A percentile compares a stretch with the other conserved stretches of the same genome.
Evolutionary conservation across 2,888 invertebrate genomes (phyloP).

Genomic region (Hyposoter dolosus): DNA sequence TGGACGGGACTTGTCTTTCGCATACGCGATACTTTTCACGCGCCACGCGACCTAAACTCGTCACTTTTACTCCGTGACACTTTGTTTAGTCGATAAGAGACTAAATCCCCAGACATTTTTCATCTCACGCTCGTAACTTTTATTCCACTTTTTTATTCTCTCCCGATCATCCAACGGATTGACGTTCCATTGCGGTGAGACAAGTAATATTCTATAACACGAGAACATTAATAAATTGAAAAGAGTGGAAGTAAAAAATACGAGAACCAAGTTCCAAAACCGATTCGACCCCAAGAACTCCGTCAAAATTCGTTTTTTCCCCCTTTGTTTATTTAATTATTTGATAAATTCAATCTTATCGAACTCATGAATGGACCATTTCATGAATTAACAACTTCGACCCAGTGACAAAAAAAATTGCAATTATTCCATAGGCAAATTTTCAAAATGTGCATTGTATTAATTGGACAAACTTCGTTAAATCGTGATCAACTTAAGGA

Average conservation of each 20-base stretch:
- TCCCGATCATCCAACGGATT: slow-evolving; percentile 43
- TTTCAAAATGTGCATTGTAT: background rate
- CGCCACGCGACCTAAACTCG: slow-evolving; percentile 75
- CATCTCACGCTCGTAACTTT: slow-evolving; percentile 42
- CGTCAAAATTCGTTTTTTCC: background rate
- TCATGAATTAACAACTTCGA: background rate
- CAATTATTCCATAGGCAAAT: background rate
- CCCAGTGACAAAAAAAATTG: background rate
- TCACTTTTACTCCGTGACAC: slow-evolving; percentile 78
- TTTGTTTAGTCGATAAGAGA: slow-evolving; percentile 80
- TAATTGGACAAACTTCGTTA: background rate
- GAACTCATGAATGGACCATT: background rate
- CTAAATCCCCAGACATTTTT: slow-evolving; percentile 45
- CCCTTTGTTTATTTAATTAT: background rate
- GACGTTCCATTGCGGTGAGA: slow-evolving; percentile 40
- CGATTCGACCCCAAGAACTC: background rate
- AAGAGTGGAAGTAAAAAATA: slow-evolving; percentile 12
- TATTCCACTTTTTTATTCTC: slow-evolving; percentile 43
- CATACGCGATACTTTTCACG: slow-evolving; percentile 78
- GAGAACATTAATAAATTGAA: slow-evolving; percentile 40
- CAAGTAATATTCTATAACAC: slow-evolving; percentile 19
- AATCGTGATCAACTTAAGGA: background rate
- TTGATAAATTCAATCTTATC: background rate
- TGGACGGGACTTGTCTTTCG: slow-evolving; percentile 23
- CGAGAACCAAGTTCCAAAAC: background rate